Percentiles rank a stretch among this genome's conserved stretches.
Evolutionary conservation across 2,797 vertebrate species (phyloP).

Genomic region (Sebastes reedi): DNA sequence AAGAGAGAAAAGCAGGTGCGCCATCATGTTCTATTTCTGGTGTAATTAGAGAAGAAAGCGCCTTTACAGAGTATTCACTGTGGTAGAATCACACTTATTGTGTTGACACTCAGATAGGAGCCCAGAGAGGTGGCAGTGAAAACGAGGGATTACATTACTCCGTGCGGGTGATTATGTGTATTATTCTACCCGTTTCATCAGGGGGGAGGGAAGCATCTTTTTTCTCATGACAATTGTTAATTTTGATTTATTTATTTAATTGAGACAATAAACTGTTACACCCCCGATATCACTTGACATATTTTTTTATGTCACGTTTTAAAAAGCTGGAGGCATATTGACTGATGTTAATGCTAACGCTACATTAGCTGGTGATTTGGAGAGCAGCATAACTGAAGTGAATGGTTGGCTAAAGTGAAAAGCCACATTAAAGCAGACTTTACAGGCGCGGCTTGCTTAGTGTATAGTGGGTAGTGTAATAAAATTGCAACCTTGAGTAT

Average conservation of each 20-base stretch:
- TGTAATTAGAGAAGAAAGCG: conserved; percentile 46
- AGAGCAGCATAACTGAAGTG: neutral
- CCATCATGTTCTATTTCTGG: conserved; percentile 45
- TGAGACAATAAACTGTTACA: neutral
- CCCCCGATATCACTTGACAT: neutral
- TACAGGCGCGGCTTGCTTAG: neutral
- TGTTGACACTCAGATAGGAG: conserved; percentile 32
- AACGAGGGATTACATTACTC: neutral
- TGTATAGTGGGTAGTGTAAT: neutral
- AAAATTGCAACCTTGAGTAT: neutral
- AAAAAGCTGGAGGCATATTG: neutral
- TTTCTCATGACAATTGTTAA: neutral
- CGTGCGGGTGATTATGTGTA: neutral
- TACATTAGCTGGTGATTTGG: neutral
- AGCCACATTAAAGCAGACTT: neutral
- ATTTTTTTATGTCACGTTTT: neutral
- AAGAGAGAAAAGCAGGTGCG: conserved; percentile 31
- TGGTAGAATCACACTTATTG: conserved; percentile 35
- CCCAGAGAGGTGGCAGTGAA: conserved; percentile 27
- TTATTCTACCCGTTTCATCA: neutral
- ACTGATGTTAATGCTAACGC: neutral
- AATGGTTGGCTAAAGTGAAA: neutral
- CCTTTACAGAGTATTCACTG: conserved; percentile 32
- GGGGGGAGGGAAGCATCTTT: neutral
- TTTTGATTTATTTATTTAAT: conserved; percentile 5